Conservation (phyloP, 1,140 invertebrate genomes). For the Choristoneura fumiferana region DNA sequence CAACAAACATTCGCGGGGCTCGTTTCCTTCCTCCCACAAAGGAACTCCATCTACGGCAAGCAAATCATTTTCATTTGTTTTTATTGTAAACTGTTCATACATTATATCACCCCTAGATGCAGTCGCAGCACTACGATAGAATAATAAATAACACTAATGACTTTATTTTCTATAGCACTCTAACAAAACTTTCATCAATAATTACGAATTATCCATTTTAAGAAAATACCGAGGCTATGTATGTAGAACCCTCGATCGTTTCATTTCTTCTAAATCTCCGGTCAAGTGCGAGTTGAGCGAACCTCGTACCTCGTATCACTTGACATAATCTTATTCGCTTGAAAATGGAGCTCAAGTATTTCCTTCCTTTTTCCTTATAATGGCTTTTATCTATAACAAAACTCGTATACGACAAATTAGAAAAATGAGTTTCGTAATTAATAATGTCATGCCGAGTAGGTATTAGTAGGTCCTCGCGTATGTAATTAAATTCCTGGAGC, state of each 20-base stretch:
- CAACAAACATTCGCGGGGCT: constrained; percentile 54
- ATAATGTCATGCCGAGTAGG: too few species aligned
- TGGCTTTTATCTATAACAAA: too few species aligned
- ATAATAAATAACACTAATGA: too few species aligned
- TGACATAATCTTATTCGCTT: background rate
- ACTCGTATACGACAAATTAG: too few species aligned
- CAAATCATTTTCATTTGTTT: constrained; percentile 48
- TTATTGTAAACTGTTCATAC: constrained; percentile 40
- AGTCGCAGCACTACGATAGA: too few species aligned
- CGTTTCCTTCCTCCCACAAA: constrained; percentile 53
- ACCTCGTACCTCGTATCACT: background rate
- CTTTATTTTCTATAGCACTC: too few species aligned
- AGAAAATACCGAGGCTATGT: background rate
- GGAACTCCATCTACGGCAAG: constrained; percentile 51
- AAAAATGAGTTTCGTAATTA: too few species aligned
- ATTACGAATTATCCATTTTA: too few species aligned
- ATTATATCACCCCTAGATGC: background rate
- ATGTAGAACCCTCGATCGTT: background rate
- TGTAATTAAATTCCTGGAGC: too few species aligned
- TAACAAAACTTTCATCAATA: too few species aligned
- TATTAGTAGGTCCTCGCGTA: too few species aligned
- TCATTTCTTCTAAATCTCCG: background rate
- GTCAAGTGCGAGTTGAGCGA: background rate
- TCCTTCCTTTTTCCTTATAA: too few species aligned
- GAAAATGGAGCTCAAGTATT: background rate